Conservation (phyloP, 2,797 vertebrate genomes). For the Pagetopsis macropterus region DNA sequence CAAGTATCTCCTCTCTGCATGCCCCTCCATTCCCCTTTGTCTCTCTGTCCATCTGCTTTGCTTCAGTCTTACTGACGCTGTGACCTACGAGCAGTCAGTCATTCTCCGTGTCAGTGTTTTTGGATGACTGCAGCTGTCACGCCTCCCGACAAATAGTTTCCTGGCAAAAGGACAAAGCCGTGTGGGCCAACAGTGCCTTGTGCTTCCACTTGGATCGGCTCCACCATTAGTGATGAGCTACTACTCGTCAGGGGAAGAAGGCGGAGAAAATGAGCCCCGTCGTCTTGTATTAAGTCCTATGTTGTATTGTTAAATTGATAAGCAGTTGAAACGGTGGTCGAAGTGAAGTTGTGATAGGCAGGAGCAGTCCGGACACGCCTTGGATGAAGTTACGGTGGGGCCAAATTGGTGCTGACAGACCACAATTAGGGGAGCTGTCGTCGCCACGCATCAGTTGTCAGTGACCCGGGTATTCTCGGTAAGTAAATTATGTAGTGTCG, state of each 20-base stretch:
- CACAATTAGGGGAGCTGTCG: slow-evolving; percentile 72
- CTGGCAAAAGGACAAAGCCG: slow-evolving; percentile 61
- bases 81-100: slow-evolving; percentile 52
- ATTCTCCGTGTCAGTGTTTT: slow-evolving; percentile 54
- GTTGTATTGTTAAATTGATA: slow-evolving; percentile 63
- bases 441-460: slow-evolving; percentile 68
- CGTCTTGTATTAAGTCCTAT: slow-evolving; percentile 57
- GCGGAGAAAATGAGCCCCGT: slow-evolving; percentile 64
- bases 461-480: slow-evolving; percentile 57
- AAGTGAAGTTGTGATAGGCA: slow-evolving; percentile 45
- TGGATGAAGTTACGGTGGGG: slow-evolving; percentile 56
- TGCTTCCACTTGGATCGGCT: slow-evolving; percentile 42
- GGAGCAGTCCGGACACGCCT: slow-evolving; percentile 53
- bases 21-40: slow-evolving; percentile 23
- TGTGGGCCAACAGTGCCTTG: slow-evolving; percentile 32
- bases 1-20: slow-evolving; percentile 30
- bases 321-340: slow-evolving; percentile 32
- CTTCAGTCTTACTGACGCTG: slow-evolving; percentile 34
- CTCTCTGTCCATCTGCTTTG: slow-evolving; percentile 36
- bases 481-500: slow-evolving; percentile 50
- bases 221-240: slow-evolving; percentile 71
- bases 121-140: slow-evolving; percentile 61
- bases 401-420: slow-evolving; percentile 80
- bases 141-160: slow-evolving; percentile 63
- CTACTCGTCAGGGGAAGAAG: slow-evolving; percentile 59